These are phyloP conservation scores for Acanthococcus lagerstroemiae DNA, from an alignment of 2,888 invertebrate species.

Conservation along the genomic window DNA sequence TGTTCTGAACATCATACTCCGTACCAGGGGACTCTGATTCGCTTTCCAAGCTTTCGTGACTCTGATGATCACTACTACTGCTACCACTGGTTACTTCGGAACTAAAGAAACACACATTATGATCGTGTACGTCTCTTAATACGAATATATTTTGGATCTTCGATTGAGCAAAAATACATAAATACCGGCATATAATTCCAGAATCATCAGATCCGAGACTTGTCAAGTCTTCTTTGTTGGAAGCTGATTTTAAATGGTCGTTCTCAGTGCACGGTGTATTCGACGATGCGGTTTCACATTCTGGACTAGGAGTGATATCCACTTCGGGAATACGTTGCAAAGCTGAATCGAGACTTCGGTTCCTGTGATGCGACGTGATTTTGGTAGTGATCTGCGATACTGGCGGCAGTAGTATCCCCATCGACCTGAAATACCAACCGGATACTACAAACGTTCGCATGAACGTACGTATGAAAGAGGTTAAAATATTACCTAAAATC, in stretches of 20 bases:
- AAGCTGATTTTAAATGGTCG: neutral
- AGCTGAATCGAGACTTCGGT: conserved; percentile 81
- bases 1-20: neutral
- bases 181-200: conserved; percentile 58
- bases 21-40: conserved; percentile 9
- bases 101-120: conserved; percentile 22
- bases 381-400: conserved; percentile 41
- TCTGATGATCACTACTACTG: conserved; percentile 23
- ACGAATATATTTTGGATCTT: neutral
- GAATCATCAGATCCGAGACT: conserved; percentile 70
- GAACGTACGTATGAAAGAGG: neutral
- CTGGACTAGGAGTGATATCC: conserved; percentile 57
- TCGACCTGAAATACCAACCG: conserved; percentile 49
- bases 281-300: conserved; percentile 43
- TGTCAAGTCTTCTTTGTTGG: conserved; percentile 47
- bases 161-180: neutral
- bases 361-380: conserved; percentile 64
- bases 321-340: conserved; percentile 82
- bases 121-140: neutral
- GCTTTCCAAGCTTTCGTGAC: conserved; percentile 32
- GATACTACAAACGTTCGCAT: too few species aligned
- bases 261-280: conserved; percentile 19
- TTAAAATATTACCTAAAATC: conserved; percentile 61
- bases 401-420: conserved; percentile 54
- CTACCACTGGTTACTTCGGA: conserved; percentile 32